phyloP scores from a whole-genome alignment of 2,113 vertebrate genomes.

The Oreotragus oreotragus region DNA sequence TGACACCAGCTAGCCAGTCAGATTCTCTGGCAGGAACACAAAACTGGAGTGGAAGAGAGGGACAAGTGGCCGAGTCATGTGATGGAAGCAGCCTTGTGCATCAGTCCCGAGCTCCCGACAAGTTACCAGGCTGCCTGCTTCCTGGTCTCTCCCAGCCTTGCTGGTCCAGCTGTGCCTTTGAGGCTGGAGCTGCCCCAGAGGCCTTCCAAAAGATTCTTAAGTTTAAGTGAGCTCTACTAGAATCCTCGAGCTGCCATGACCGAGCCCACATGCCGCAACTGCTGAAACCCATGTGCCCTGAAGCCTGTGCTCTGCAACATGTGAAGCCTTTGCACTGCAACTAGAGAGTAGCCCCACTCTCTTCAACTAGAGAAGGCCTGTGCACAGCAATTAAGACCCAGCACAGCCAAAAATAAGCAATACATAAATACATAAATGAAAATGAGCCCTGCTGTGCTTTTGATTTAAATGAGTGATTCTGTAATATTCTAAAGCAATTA shows the following conservation, averaged over 20 bases:
- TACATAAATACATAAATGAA: not conserved
- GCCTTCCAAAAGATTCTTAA: not conserved
- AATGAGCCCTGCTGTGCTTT: not conserved
- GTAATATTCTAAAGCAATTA: not conserved
- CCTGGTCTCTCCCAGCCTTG: not conserved
- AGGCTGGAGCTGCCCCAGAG: not conserved
- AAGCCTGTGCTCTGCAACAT: not conserved
- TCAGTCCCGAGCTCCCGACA: rapidly evolving
- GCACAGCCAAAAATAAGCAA: not conserved
- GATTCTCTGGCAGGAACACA: not conserved
- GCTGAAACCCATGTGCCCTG: not conserved
- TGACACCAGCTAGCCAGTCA: not conserved
- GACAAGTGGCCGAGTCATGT: not conserved
- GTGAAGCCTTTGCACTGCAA: not conserved
- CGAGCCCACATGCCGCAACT: not conserved
- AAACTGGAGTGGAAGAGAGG: not conserved
- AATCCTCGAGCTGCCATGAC: not conserved
- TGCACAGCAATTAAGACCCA: not conserved
- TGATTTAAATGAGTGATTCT: not conserved
- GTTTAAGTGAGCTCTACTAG: not conserved
- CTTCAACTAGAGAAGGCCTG: not conserved
- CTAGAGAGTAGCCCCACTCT: not conserved
- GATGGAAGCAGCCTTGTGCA: not conserved
- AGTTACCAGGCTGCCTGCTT: not conserved
- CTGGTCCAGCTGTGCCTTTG: too few relatives aligned